Conservation (phyloP, 1,140 invertebrate genomes). For the Musca vetustissima region DNA sequence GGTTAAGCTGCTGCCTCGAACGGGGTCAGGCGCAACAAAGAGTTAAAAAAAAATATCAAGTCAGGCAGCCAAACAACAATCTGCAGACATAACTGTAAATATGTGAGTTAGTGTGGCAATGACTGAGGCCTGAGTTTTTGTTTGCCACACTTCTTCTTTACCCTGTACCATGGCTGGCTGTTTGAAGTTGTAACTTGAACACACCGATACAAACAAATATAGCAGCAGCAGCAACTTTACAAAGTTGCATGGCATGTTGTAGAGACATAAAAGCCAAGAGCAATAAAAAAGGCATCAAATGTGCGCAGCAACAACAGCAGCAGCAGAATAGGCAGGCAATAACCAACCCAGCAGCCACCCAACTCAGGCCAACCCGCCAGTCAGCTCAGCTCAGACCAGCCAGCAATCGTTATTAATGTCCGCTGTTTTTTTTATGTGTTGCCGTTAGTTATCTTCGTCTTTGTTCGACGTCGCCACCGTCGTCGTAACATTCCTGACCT, state of each 20-base stretch:
- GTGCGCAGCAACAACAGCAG: neutral
- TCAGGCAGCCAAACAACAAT: neutral
- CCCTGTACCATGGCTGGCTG: too few species aligned
- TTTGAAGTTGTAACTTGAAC: too few species aligned
- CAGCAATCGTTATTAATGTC: neutral
- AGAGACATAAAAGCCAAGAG: neutral
- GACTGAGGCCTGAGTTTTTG: conserved; percentile 6
- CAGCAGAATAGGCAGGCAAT: neutral
- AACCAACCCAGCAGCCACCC: neutral
- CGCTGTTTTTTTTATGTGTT: too few species aligned
- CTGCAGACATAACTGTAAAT: conserved; percentile 10
- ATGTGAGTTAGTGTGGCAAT: conserved; percentile 21
- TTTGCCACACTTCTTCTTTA: neutral
- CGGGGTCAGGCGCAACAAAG: too few species aligned
- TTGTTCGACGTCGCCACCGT: too few species aligned
- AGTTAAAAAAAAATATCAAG: too few species aligned
- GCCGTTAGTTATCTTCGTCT: too few species aligned
- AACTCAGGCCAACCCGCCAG: neutral
- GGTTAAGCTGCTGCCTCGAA: too few species aligned
- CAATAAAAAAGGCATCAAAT: neutral
- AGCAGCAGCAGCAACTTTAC: too few species aligned
- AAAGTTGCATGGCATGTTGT: too few species aligned
- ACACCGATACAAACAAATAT: too few species aligned
- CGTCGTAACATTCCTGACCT: conserved; percentile 16
- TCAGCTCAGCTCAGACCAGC: neutral